Conservation (phyloP, 2,797 vertebrate species). For the Ctenochaetus hawaiiensis region DNA sequence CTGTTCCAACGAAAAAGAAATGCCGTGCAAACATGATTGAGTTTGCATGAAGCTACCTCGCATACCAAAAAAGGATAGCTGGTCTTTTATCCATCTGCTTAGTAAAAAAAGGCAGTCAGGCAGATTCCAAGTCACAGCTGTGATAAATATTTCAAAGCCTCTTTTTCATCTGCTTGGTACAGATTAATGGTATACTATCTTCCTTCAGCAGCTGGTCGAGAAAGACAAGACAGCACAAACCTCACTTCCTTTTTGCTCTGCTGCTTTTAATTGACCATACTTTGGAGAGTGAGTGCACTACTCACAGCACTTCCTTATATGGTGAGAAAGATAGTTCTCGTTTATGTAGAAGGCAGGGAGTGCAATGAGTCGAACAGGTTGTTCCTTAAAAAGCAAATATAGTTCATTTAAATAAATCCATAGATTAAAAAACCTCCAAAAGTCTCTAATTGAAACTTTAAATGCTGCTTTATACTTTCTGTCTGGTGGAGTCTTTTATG, state of each 20-base stretch:
- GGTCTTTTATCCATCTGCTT: slow-evolving; percentile 70
- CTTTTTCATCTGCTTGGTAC: slow-evolving; percentile 48
- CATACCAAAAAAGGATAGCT: slow-evolving; percentile 63
- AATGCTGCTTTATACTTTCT: background rate
- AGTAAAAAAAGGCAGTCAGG: slow-evolving; percentile 45
- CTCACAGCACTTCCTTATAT: slow-evolving; percentile 78
- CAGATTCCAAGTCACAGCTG: slow-evolving; percentile 45
- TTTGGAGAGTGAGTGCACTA: slow-evolving; percentile 28
- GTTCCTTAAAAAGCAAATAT: slow-evolving; percentile 19
- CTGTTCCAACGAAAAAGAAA: slow-evolving; percentile 64
- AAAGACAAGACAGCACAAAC: slow-evolving; percentile 54
- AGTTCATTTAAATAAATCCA: background rate
- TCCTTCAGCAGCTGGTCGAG: slow-evolving; percentile 64
- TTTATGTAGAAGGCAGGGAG: slow-evolving; percentile 28
- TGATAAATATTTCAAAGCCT: slow-evolving; percentile 71
- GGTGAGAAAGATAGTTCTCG: slow-evolving; percentile 64
- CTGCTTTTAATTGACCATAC: slow-evolving; percentile 68
- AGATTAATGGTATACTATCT: slow-evolving; percentile 74
- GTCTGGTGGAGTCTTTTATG: background rate
- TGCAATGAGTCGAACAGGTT: slow-evolving; percentile 29
- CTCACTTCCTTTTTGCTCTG: slow-evolving; percentile 75
- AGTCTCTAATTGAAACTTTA: slow-evolving; percentile 17
- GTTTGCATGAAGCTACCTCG: slow-evolving; percentile 59
- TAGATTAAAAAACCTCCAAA: background rate
- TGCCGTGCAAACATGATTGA: slow-evolving; percentile 64